These are phyloP conservation scores for Apteryx mantelli DNA, from an alignment of 2,113 vertebrate species.

Conservation along the genomic window DNA sequence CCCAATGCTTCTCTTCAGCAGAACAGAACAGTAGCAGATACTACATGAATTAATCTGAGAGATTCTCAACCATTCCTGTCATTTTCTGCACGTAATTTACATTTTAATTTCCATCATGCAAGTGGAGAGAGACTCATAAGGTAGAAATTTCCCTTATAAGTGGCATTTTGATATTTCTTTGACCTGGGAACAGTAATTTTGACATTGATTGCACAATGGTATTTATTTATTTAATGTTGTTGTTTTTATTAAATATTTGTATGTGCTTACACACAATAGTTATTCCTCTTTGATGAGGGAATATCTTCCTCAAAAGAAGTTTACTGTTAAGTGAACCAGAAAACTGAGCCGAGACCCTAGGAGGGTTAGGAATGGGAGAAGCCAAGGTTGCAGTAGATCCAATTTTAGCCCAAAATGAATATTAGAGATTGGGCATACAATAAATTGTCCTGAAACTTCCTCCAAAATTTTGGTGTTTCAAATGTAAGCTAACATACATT, in stretches of 20 bases:
- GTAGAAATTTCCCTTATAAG: not conserved
- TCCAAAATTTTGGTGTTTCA: not conserved
- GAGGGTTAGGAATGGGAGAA: not conserved
- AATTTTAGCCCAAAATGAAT: not conserved
- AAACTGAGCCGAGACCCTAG: not conserved
- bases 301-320: not conserved
- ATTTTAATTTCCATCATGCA: not conserved
- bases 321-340: not conserved
- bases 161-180: not conserved
- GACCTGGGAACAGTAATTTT: not conserved
- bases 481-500: not conserved
- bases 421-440: not conserved
- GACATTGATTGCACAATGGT: too few relatives aligned
- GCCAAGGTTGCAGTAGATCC: not conserved
- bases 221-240: not conserved
- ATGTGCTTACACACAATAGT: not conserved
- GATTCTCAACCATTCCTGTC: not conserved
- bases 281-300: not conserved
- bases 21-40: not conserved
- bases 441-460: not conserved
- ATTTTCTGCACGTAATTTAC: not conserved
- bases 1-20: not conserved
- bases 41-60: not conserved
- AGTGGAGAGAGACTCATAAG: not conserved
- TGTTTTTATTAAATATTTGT: not conserved